Evolutionary conservation across 2,888 invertebrate genomes (phyloP), one percentile per base, ranked within the genome.

Genomic region (Andrena minutula): DNA sequence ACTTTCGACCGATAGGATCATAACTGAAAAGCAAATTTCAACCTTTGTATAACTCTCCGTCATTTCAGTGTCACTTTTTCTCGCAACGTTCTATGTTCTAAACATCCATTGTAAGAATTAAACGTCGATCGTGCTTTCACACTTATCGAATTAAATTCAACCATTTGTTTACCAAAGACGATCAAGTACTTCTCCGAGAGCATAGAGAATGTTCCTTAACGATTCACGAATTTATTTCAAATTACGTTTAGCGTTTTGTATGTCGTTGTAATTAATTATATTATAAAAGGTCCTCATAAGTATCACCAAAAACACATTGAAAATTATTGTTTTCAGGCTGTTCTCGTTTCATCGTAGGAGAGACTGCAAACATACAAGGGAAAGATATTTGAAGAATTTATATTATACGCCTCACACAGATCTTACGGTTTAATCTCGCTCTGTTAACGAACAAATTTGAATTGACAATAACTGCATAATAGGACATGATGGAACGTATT

Each of bases 291-390:
- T 61, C 66, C 66, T 12, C 41, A 78, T 66, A 73, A 75, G 49
- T 76, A 75, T 82, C 65, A 86, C 80, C 51, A 83, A 90, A 90
- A 86, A 87, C 87, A 85, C 78, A 79, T 89, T 90, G 82, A 85
- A 74, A 84, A 88, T 91, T 86, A 84, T 89, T 91, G 86, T 82
- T 89, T 89, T 87, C 90, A 89, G 89, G 89, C 77, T 83, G 86
- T 83, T 76, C 85, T 87, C 89, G 83, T 84, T 88, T 80, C 87
- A 66, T 82, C 84, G 72, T 87, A 86, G 71, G 80, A 65, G 87
- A 86, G 80, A 80, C 85, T 61, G 53, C 90, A 76, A 88, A 71
- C 74, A 65, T 86, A 79, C 88, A 86, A 72, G 82, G 75, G 72
- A 88, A 86, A 85, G 75, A 85, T 89, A 79, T 79, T 87, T 82